Base-by-base conservation (phyloP, 2,888 invertebrate species). In the Therioaphis trifolii region DNA sequence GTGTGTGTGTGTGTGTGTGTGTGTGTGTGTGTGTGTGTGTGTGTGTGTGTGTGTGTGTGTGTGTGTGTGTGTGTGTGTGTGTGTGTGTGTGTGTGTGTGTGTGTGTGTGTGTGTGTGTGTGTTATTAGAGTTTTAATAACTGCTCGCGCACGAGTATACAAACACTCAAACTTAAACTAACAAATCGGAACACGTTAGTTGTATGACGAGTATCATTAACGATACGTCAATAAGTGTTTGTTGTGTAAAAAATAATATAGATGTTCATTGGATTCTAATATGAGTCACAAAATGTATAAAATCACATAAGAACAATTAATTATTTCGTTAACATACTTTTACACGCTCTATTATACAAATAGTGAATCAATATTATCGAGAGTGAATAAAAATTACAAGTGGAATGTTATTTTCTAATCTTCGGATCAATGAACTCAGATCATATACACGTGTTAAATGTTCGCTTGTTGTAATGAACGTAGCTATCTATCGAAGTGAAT, bases 141-240 rank as follows among this genome's bases (percentile, higher is more conserved):
- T 58, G 58, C 24, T 21, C 12, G 21, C 11, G 12, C 12, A 58
- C 24, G 35, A 35, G 35, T 7, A n/a, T 55, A 21, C 21, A 58
- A 40, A 15, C 21, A 74, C 74, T 74, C 7, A 55, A 55, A 15
- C 11, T 75, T 58, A 75, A 40, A 75, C 11, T 21, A 75, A 55
- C 24, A 75, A 58, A 24, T 3, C 40, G 24, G 52, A 12, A 40
- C 40, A 21, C 40, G 24, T 40, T 58, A 9, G 35, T n/a, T n/a
- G 9, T 24, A 21, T 58, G 12, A 58, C 18, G 24, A 55, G 4
- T 40, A 58, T 43, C 18, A 9, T 18, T 35, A 75, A 58, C n/a
- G n/a, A 72, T 29, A 7, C 14, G 4, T 71, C 27, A 29, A 49
- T 24, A 40, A 40, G 40, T 21, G 55, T 58, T 40, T 4, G 15